Evolutionary conservation across 1,140 invertebrate species (phyloP).

Genomic region (Belonocnema kinseyi): DNA sequence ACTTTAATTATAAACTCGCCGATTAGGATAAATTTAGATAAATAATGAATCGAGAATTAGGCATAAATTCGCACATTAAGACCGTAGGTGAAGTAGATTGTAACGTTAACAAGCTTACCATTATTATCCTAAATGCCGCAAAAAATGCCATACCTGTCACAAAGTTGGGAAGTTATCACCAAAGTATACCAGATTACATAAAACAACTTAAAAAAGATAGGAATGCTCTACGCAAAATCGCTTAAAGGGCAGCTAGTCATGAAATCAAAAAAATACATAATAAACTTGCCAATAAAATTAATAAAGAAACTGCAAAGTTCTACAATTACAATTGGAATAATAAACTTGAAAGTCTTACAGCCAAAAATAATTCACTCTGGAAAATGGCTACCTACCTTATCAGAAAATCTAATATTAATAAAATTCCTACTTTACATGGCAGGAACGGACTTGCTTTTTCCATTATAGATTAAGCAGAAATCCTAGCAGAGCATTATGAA

Average conservation of each 20-base stretch:
- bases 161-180: too few species aligned
- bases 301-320: constrained; percentile 21
- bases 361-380: too few species aligned
- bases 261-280: constrained; percentile 23
- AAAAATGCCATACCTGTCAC: too few species aligned
- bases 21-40: too few species aligned
- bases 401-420: constrained; percentile 19
- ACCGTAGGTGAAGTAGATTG: too few species aligned
- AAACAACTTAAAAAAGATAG: too few species aligned
- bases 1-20: too few species aligned
- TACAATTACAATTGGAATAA: constrained; percentile 29
- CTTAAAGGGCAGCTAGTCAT: not conserved
- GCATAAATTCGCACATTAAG: too few species aligned
- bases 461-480: constrained; percentile 21
- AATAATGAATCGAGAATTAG: too few species aligned
- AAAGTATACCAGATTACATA: too few species aligned
- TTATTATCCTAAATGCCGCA: too few species aligned
- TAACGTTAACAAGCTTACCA: too few species aligned
- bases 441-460: not conserved
- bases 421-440: not conserved
- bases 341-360: constrained; percentile 2
- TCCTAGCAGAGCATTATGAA: constrained; percentile 22
- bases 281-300: constrained; percentile 1
- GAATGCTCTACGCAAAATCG: not conserved
- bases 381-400: not conserved